phyloP scores from a whole-genome alignment of 2,113 vertebrate species.

The Rousettus leschenaultii region DNA sequence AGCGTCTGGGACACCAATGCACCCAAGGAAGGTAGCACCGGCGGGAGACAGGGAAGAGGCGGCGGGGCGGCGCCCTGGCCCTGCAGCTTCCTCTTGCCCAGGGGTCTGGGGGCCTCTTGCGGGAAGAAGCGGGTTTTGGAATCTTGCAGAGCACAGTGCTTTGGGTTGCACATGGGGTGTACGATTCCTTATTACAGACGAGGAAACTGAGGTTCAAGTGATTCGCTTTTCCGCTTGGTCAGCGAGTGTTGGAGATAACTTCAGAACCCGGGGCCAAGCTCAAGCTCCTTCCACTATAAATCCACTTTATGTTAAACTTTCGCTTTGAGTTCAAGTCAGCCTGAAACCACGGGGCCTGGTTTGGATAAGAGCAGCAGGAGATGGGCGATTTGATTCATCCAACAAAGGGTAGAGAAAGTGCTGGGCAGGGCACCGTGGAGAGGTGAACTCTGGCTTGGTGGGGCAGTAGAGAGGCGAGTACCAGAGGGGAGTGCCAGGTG shows the following conservation, averaged over 20 bases:
- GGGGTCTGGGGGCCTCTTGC: neutral
- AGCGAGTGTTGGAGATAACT: neutral
- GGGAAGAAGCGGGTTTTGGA: neutral
- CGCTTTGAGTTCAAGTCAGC: neutral
- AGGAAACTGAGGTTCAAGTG: neutral
- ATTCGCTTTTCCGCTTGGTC: neutral
- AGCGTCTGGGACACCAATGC: slow-evolving; percentile 94
- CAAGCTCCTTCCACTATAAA: neutral
- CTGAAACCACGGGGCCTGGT: neutral
- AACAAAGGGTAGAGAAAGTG: neutral
- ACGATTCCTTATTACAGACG: neutral
- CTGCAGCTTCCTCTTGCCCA: neutral
- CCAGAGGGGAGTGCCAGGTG: neutral
- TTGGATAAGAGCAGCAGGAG: neutral
- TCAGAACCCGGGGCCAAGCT: neutral
- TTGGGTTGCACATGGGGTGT: neutral
- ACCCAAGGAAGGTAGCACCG: slow-evolving; percentile 91
- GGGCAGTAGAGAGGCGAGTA: neutral
- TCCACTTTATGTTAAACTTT: neutral
- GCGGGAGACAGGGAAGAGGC: fast-evolving
- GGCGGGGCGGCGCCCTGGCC: neutral
- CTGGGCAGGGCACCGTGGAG: neutral
- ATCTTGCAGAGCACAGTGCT: neutral
- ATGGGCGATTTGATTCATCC: neutral
- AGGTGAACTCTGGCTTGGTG: fast-evolving